phyloP scores from a whole-genome alignment of 2,797 vertebrate genomes.

The Acipenser oxyrinchus region DNA sequence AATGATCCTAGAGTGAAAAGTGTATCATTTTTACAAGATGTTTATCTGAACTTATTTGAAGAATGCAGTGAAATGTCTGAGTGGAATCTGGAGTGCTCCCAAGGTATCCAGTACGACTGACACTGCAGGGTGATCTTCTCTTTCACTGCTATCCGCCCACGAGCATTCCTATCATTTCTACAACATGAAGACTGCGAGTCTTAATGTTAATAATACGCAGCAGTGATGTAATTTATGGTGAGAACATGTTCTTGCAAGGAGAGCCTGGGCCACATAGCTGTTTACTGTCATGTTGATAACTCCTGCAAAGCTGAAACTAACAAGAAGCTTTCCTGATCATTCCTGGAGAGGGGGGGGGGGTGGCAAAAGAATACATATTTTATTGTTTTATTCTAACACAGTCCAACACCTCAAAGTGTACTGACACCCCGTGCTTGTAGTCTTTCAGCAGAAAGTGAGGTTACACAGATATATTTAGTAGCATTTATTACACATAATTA shows the following conservation, averaged over 20 bases:
- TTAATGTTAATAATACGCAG: neutral
- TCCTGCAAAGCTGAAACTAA: no score
- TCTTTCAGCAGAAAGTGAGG: no score
- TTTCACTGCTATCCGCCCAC: slow-evolving; percentile 28
- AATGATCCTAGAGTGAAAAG: slow-evolving; percentile 31
- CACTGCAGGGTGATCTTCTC: slow-evolving; percentile 23
- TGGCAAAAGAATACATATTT: no score
- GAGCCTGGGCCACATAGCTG: neutral
- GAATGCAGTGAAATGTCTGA: slow-evolving; percentile 47
- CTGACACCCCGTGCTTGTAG: no score
- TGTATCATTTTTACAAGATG: slow-evolving; percentile 32
- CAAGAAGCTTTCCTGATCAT: no score
- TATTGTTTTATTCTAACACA: no score
- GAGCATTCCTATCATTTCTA: slow-evolving; percentile 29
- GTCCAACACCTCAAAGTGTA: no score
- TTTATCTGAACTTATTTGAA: slow-evolving; percentile 37
- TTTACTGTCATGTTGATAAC: neutral
- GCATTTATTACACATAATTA: no score
- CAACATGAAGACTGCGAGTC: slow-evolving; percentile 7
- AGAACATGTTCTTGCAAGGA: slow-evolving; percentile 10
- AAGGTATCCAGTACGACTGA: slow-evolving; percentile 22
- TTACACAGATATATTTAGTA: no score
- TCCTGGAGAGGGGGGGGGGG: no score
- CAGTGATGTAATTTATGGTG: slow-evolving; percentile 21
- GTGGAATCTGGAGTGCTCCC: slow-evolving; percentile 37